Percentiles rank a stretch among this genome's conserved stretches.
Evolutionary conservation across 2,113 vertebrate genomes (phyloP).

Genomic region (Chaetodon trifascialis): DNA sequence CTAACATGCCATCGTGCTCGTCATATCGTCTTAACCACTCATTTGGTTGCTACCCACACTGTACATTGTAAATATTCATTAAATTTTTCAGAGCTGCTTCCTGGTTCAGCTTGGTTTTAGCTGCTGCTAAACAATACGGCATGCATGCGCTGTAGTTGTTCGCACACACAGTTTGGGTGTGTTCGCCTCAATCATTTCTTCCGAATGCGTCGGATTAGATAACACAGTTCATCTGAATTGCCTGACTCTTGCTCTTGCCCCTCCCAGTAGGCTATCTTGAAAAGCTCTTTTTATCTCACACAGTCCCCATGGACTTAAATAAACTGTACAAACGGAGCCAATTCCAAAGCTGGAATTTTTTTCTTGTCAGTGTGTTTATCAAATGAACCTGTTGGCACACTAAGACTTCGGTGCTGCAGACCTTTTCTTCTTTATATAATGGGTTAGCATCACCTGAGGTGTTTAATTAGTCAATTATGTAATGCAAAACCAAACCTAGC

Average conservation of each 20-base stretch:
- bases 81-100: background rate
- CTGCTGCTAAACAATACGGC: background rate
- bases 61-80: conserved; percentile 4
- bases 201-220: background rate
- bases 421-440: background rate
- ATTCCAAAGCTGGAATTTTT: background rate
- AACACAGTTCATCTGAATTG: background rate
- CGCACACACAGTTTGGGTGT: background rate
- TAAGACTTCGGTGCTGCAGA: background rate
- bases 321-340: background rate
- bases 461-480: background rate
- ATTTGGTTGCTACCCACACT: conserved; percentile 6
- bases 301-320: background rate
- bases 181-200: background rate
- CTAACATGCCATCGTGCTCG: background rate
- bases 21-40: background rate
- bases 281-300: background rate
- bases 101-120: background rate
- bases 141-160: background rate
- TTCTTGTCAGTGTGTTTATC: background rate
- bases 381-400: background rate
- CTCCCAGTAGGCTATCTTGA: background rate
- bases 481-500: background rate
- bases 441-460: background rate
- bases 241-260: background rate